These are phyloP conservation scores for Phyllopteryx taeniolatus DNA, from an alignment of 2,113 vertebrate genomes.

Conservation along the genomic window DNA sequence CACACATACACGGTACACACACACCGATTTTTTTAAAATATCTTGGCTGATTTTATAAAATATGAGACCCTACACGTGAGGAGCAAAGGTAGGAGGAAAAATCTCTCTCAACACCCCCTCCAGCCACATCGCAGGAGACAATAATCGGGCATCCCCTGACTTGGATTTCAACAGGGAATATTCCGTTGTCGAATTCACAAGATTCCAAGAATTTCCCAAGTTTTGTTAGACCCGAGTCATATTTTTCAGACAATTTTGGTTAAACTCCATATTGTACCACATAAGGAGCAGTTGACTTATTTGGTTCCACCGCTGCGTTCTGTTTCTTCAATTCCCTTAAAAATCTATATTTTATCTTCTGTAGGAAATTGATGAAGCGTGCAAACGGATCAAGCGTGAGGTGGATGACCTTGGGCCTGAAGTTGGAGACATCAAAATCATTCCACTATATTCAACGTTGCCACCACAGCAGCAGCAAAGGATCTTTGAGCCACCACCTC, in stretches of 20 bases:
- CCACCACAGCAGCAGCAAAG: slow-evolving; percentile 97
- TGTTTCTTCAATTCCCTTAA: too few species aligned
- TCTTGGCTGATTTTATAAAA: too few species aligned
- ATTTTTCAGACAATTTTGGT: too few species aligned
- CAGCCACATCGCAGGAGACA: background rate
- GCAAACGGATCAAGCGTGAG: slow-evolving; percentile 97
- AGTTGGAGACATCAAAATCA: slow-evolving; percentile 99
- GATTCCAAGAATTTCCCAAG: too few species aligned
- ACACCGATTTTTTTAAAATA: too few species aligned
- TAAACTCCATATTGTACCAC: too few species aligned
- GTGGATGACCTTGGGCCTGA: slow-evolving; percentile 97
- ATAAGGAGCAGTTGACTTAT: too few species aligned
- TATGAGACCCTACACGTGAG: too few species aligned
- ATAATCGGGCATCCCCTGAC: background rate
- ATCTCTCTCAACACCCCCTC: background rate
- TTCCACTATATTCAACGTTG: slow-evolving; percentile 96
- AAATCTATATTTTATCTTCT: background rate
- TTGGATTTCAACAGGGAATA: background rate
- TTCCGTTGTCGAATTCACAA: too few species aligned
- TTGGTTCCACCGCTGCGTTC: too few species aligned
- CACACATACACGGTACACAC: too few species aligned
- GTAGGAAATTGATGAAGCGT: slow-evolving; percentile 98
- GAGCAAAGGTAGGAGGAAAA: background rate
- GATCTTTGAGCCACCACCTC: slow-evolving; percentile 96
- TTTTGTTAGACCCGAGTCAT: too few species aligned